These are phyloP conservation scores for Oligia fasciuncula DNA, from an alignment of 2,888 invertebrate species.

Conservation along the genomic window DNA sequence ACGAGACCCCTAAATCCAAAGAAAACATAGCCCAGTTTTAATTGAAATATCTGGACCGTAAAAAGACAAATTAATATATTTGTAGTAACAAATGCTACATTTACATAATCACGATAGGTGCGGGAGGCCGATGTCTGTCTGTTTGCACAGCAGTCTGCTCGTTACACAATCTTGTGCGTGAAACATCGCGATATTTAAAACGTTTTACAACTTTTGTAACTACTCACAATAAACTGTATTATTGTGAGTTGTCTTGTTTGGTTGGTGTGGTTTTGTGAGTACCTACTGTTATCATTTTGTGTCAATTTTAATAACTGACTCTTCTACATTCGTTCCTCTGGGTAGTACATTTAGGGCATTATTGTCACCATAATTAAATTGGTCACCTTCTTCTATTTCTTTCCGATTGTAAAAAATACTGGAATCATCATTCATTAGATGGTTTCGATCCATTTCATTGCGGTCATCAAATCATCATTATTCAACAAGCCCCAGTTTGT, in stretches of 20 bases:
- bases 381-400: background rate
- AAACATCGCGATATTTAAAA: constrained; percentile 44
- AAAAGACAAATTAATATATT: constrained; percentile 60
- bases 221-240: background rate
- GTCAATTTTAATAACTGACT: background rate
- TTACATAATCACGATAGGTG: constrained; percentile 58
- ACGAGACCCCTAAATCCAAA: background rate
- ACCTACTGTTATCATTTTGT: background rate
- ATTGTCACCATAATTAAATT: background rate
- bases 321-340: background rate
- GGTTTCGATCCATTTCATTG: background rate
- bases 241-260: constrained; percentile 18
- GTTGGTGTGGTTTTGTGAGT: background rate
- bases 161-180: constrained; percentile 62
- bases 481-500: constrained; percentile 18
- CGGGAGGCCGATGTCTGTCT: constrained; percentile 53
- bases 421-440: background rate
- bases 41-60: constrained; percentile 51
- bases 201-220: constrained; percentile 36
- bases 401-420: too few relatives aligned
- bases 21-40: constrained; percentile 21
- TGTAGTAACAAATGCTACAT: constrained; percentile 48
- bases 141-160: constrained; percentile 61
- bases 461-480: background rate
- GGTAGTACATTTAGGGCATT: background rate